Evolutionary conservation across 1,140 invertebrate species (phyloP).

Genomic region (Penaeus chinensis): DNA sequence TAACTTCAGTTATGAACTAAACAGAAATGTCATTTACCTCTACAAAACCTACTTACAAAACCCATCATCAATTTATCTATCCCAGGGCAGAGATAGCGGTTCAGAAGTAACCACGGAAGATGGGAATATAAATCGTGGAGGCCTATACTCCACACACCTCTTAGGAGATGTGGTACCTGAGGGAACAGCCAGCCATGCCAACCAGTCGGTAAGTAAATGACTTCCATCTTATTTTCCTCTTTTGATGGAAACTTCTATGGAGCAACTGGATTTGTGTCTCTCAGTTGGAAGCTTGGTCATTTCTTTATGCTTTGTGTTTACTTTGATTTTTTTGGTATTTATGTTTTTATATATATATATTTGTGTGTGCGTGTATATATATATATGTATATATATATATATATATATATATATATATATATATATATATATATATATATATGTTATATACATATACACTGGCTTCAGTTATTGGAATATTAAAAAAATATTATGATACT

Average conservation of each 20-base stretch:
- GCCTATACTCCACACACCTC: slow-evolving; percentile 30
- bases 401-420: too few species aligned
- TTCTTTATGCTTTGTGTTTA: too few species aligned
- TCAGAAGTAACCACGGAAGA: slow-evolving; percentile 24
- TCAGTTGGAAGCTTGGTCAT: too few species aligned
- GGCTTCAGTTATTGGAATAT: too few species aligned
- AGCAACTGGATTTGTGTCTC: background rate
- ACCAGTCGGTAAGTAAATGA: slow-evolving; percentile 31
- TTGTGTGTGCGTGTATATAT: too few species aligned
- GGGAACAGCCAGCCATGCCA: slow-evolving; percentile 13
- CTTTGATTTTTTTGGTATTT: background rate
- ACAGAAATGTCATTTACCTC: too few species aligned
- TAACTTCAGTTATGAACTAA: too few species aligned
- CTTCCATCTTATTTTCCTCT: background rate
- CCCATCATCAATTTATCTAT: background rate
- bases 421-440: too few species aligned
- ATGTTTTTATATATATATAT: too few species aligned
- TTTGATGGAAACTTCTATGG: background rate
- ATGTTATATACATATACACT: too few species aligned
- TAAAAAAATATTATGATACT: too few species aligned
- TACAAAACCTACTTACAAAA: background rate
- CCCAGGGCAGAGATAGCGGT: slow-evolving; percentile 22
- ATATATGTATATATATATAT: too few species aligned
- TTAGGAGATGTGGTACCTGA: slow-evolving; percentile 25
- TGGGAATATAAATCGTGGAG: slow-evolving; percentile 2